Percentiles rank a stretch among this genome's conserved stretches.
phyloP scores from a whole-genome alignment of 2,888 invertebrate genomes.

The Xanthorhoe spadicearia region DNA sequence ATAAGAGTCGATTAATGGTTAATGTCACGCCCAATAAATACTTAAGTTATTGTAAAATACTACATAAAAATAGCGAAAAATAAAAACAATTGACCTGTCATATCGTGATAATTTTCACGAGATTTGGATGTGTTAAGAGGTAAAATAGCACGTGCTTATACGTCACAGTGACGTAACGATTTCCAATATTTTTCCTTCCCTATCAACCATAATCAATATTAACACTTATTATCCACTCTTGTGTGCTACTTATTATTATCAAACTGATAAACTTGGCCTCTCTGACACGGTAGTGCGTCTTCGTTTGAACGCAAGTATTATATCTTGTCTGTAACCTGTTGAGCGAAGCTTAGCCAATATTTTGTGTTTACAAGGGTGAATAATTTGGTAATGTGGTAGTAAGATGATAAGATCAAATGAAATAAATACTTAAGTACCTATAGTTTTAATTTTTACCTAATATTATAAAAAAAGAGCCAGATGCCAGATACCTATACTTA shows the following conservation, averaged over 20 bases:
- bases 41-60: too few relatives aligned
- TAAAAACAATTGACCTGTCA: not conserved
- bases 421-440: too few relatives aligned
- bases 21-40: too few relatives aligned
- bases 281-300: constrained; percentile 2
- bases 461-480: too few relatives aligned
- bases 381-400: not conserved
- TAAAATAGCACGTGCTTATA: not conserved
- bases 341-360: not conserved
- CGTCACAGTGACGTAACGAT: constrained; percentile 8
- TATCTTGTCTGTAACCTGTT: not conserved
- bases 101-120: not conserved
- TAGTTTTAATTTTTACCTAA: too few relatives aligned
- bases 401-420: too few relatives aligned
- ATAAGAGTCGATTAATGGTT: too few relatives aligned
- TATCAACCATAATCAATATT: not conserved
- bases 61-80: not conserved
- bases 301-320: not conserved
- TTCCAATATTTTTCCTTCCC: constrained; percentile 11
- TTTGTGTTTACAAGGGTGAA: not conserved
- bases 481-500: too few relatives aligned
- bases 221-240: not conserved
- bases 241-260: constrained; percentile 14
- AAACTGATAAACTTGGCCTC: constrained; percentile 11
- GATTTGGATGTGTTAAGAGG: not conserved